phyloP scores from a whole-genome alignment of 2,888 invertebrate genomes.

The Lumbricus terrestris region DNA sequence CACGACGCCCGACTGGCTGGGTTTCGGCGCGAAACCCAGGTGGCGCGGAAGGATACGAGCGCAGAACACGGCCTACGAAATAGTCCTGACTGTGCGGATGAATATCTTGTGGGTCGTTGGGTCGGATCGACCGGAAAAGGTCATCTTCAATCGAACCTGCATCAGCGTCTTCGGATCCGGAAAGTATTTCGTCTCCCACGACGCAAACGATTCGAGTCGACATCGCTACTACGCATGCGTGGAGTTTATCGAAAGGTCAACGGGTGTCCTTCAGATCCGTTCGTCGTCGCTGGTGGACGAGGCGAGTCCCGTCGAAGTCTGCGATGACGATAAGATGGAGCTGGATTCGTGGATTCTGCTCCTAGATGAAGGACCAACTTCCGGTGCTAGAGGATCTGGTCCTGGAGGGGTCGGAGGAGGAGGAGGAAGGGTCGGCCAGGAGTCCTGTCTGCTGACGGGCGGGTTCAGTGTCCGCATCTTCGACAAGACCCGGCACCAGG shows the following conservation, averaged over 20 bases:
- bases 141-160: not conserved
- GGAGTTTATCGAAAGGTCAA: not conserved
- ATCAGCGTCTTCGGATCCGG: not conserved
- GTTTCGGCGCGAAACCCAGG: not conserved
- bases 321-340: not conserved
- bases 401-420: no score
- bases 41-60: constrained; percentile 4
- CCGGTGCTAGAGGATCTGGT: not conserved
- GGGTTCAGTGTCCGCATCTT: constrained; percentile 30
- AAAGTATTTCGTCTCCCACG: constrained; percentile 11
- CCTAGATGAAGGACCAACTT: not conserved
- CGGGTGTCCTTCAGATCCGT: not conserved
- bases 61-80: constrained; percentile 5
- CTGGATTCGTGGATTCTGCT: constrained; percentile 9
- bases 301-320: not conserved
- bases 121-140: not conserved
- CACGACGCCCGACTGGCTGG: not conserved
- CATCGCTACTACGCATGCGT: not conserved
- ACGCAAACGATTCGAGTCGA: not conserved
- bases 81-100: not conserved
- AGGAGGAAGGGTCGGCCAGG: not conserved
- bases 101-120: not conserved
- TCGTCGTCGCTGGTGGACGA: not conserved
- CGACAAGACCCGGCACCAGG: constrained; percentile 25
- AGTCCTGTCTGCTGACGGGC: not conserved